These are phyloP conservation scores for Chaetops frenatus DNA, from an alignment of 2,113 vertebrate genomes.

Conservation along the genomic window DNA sequence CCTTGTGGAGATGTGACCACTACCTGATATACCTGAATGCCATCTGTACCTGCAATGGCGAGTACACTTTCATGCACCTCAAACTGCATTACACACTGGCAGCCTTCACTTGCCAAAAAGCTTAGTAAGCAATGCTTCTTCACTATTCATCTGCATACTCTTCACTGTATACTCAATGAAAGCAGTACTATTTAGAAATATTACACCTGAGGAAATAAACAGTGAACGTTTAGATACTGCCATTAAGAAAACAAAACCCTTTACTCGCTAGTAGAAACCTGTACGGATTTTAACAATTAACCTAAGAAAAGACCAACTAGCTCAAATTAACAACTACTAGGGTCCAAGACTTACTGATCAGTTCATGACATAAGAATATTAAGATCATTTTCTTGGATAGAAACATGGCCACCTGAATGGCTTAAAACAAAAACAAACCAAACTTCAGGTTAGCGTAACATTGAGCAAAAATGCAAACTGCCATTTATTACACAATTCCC, in stretches of 20 bases:
- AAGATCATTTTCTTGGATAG: not conserved
- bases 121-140: not conserved
- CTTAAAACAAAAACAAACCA: not conserved
- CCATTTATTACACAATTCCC: not conserved
- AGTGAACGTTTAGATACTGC: not conserved
- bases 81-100: not conserved
- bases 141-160: not conserved
- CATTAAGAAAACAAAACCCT: not conserved
- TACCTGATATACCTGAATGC: not conserved
- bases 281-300: not conserved
- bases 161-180: not conserved
- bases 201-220: not conserved
- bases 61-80: not conserved
- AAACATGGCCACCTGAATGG: not conserved
- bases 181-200: not conserved
- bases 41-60: rapidly evolving
- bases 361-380: not conserved
- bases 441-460: not conserved
- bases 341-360: not conserved
- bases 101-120: not conserved
- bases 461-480: not conserved
- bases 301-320: not conserved
- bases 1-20: not conserved
- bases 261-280: not conserved
- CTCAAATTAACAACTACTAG: not conserved